Evolutionary conservation across 1,140 invertebrate species (phyloP), one percentile per base, ranked within the genome.

Genomic region (Trissolcus basalis): DNA sequence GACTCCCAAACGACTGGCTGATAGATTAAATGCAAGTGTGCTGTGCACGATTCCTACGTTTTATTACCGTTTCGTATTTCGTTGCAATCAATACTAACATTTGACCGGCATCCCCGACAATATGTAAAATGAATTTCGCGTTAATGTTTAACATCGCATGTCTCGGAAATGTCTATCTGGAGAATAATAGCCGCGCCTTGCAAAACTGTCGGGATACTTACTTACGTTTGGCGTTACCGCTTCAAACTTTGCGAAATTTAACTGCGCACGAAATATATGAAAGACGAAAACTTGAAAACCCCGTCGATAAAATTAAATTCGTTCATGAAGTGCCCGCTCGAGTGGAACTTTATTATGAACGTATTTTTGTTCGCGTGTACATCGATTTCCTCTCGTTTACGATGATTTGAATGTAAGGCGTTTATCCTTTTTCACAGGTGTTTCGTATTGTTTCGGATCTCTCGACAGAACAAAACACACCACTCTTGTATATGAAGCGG

Each of bases 21-120:
- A 77, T 77, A 71, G 67, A 77, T 77, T 71, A 70, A 77, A 71
- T 56, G 67, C 56, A 69, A 77, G 50, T 65, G 65, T 48, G 56
- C 43, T 14, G n/a, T 12, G 41, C 49, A 61, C 71, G 63, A 67
- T 73, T 73, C 61, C 64, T 69, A 27, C 41, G 45, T 4, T 69
- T 76, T 69, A 76, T 60, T 65, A 58, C 53, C 14, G 54, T 65
- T 65, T 60, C 65, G 60, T 65, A 65, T 75, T 69, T 70, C 33
- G 0, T 7, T n/a, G 9, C 50, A 55, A 70, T 76, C 73, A 65
- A 60, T 70, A 70, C 59, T 44, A 69, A 54, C 65, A 60, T 48
- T 35, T 35, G 39, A 19, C 13, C 10, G 11, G 39, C 32, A 15
- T 11, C 39, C 16, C 45, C n/a, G 16, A 48, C 9, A 48, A 10